Base-by-base conservation (phyloP, 2,113 vertebrate genomes). In the Collichthys lucidus region DNA sequence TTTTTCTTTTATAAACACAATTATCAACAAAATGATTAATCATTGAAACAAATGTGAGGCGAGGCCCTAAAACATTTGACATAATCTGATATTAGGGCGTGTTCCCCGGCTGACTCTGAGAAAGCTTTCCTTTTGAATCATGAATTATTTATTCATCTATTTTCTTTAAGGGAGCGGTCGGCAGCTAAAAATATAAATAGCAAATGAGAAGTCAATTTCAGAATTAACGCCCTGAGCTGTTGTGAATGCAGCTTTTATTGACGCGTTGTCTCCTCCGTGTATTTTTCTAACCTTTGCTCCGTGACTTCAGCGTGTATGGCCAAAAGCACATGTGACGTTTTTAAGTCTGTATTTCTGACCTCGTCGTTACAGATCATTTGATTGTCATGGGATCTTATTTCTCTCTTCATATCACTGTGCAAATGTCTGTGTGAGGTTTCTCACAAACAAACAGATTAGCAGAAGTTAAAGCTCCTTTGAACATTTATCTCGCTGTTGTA, bases 391-490 rank as follows among this genome's bases (percentile, higher is more conserved):
- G 4, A 56, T 44, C 31, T 26, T 46, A 49, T 56, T 49, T 60
- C 44, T 72, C 63, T 26, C 5, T 5, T 77, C 50, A 82, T 11
- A 81, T 68, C 10, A 42, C 22, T 29, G 9, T 55, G 20, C 57
- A 75, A 65, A 82, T 80, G 56, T 89, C 68, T 83, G 17, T 60
- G 66, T 44, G 57, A 53, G 40, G 55, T 77, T 29, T 74, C 57
- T 69, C 53, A 63, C 49, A 82, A 87, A 86, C 82, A 77, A 77
- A 68, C 40, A 55, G 83, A 82, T 90, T 60, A 78, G 46, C 57
- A 76, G 42, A 35, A 35, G 46, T 20, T 29, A 71, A 83, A 85
- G 62, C 79, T 69, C 19, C 44, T 59, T 46, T 77, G 56, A 76
- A 76, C 19, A 64, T 46, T 26, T 60, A 46, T 77, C 50, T 63